phyloP scores from a whole-genome alignment of 2,888 invertebrate genomes.

The Patella pellucida region DNA sequence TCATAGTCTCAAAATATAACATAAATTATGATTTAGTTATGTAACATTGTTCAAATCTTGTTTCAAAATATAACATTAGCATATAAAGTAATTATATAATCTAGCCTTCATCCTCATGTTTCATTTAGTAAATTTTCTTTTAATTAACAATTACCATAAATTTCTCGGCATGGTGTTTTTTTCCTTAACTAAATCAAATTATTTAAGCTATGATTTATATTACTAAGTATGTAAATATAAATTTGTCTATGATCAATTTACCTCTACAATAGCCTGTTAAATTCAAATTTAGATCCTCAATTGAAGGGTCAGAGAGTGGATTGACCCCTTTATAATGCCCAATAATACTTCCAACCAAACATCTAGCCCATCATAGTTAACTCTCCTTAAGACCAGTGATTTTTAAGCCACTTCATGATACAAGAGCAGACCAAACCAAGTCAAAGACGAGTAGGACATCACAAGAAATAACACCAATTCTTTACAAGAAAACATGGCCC shows the following conservation, averaged over 20 bases:
- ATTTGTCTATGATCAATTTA: not conserved
- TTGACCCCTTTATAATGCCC: not conserved
- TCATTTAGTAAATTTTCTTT: no score
- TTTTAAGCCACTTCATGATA: conserved; percentile 4
- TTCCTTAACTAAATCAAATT: no score
- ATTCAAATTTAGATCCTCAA: not conserved
- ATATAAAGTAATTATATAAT: no score
- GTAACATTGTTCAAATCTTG: no score
- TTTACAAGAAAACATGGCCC: not conserved
- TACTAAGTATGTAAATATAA: no score
- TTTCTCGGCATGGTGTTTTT: no score
- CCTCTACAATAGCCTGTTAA: conserved; percentile 1
- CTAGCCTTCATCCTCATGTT: no score
- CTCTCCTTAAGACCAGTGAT: conserved; percentile 3
- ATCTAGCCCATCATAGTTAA: not conserved
- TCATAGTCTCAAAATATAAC: no score
- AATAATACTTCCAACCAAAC: conserved; percentile 1
- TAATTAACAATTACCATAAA: no score
- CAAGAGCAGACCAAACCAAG: conserved; percentile 11
- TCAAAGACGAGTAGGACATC: conserved; percentile 1
- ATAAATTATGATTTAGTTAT: no score
- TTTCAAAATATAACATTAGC: no score
- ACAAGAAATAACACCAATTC: conserved; percentile 3
- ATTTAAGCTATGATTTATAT: no score
- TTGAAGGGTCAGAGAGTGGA: not conserved